These are phyloP conservation scores for Melanostigma gelatinosum DNA, from an alignment of 2,113 vertebrate genomes.

Conservation along the genomic window DNA sequence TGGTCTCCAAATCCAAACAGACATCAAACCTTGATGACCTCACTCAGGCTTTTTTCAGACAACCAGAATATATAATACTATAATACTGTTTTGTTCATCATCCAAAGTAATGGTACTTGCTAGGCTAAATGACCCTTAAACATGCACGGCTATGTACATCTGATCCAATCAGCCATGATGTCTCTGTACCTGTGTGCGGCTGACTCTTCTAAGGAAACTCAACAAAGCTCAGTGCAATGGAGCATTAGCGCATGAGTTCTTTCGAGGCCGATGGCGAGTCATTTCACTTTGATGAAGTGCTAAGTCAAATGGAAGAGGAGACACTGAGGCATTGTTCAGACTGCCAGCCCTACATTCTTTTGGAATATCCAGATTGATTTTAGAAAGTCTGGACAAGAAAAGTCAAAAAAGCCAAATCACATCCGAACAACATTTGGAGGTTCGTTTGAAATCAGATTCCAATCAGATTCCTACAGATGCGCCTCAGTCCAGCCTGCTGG, in stretches of 20 bases:
- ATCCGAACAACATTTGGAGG: not conserved
- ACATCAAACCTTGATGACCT: not conserved
- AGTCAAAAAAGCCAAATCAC: not conserved
- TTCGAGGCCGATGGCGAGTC: not conserved
- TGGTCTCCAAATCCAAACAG: not conserved
- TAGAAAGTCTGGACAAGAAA: not conserved
- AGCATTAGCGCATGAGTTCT: not conserved
- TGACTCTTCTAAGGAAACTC: not conserved
- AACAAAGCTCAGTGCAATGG: not conserved
- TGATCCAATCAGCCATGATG: not conserved
- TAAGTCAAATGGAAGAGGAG: not conserved
- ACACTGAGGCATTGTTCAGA: not conserved
- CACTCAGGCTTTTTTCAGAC: not conserved
- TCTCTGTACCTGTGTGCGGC: not conserved
- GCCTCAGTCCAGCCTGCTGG: not conserved
- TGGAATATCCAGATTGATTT: not conserved
- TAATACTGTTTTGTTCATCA: not conserved
- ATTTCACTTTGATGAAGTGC: not conserved
- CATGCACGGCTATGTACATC: not conserved
- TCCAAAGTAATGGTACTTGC: not conserved
- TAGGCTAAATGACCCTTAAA: not conserved
- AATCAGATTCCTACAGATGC: not conserved
- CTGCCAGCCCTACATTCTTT: not conserved
- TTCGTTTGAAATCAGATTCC: not conserved
- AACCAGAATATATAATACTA: not conserved